Conservation (phyloP, 2,888 invertebrate species). For the Lasius platythorax region DNA sequence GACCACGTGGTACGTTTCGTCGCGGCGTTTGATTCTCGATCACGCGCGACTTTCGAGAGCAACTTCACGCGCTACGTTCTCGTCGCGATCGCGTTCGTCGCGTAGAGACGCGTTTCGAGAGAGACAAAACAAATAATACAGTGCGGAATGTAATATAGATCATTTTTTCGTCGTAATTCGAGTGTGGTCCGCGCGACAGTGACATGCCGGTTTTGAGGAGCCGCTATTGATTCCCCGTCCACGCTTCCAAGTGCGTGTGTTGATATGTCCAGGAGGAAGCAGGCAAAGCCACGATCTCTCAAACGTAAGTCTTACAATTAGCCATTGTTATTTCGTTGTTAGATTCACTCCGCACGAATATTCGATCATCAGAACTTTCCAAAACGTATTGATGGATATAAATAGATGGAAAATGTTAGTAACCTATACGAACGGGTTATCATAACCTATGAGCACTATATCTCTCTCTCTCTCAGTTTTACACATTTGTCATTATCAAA, state of each 20-base stretch:
- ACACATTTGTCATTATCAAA: neutral
- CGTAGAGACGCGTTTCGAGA: neutral
- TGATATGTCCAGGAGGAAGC: slow-evolving; percentile 86
- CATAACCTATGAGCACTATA: neutral
- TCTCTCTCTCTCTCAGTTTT: neutral
- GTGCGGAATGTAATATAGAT: neutral
- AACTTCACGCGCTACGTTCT: neutral
- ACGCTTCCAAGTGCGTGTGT: slow-evolving; percentile 54
- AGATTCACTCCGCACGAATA: neutral
- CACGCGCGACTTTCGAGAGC: slow-evolving; percentile 5
- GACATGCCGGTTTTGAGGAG: slow-evolving; percentile 43
- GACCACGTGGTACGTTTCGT: slow-evolving; percentile 45
- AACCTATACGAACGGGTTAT: neutral
- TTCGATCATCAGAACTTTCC: neutral
- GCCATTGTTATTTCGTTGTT: neutral
- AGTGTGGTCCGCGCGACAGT: slow-evolving; percentile 1
- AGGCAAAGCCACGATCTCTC: slow-evolving; percentile 86
- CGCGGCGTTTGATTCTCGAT: slow-evolving; percentile 23
- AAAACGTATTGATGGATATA: neutral
- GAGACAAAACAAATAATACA: neutral
- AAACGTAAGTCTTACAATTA: slow-evolving; percentile 84
- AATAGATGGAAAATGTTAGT: neutral
- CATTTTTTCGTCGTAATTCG: slow-evolving; percentile 2
- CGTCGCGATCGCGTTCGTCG: slow-evolving; percentile 53
- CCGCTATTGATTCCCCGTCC: slow-evolving; percentile 37